Evolutionary conservation across 1,140 invertebrate genomes (phyloP).

Genomic region (Monomorium pharaonis): DNA sequence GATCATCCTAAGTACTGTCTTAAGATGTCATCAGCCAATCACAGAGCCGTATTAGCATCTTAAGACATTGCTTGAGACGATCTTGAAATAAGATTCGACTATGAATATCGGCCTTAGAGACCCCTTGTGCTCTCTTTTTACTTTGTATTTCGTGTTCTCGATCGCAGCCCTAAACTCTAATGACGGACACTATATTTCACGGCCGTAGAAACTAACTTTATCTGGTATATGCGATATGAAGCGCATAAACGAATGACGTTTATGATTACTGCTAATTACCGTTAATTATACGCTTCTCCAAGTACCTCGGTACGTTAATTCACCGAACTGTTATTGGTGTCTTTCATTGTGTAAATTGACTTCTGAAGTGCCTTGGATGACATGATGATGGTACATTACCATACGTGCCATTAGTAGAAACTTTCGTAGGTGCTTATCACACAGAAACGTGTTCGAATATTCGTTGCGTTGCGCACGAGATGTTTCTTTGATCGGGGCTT

Average conservation of each 20-base stretch:
- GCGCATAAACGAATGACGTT: background rate
- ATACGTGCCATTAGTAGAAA: constrained; percentile 46
- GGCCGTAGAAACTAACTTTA: constrained; percentile 1
- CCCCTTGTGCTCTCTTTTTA: background rate
- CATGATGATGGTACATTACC: constrained; percentile 64
- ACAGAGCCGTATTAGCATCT: too few species aligned
- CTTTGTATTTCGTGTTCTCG: constrained; percentile 12
- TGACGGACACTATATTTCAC: background rate
- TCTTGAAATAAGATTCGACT: too few species aligned
- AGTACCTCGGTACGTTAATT: constrained; percentile 47
- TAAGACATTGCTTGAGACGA: too few species aligned
- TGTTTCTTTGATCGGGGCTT: background rate
- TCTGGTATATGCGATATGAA: background rate
- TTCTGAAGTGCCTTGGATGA: constrained; percentile 73
- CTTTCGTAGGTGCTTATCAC: constrained; percentile 13
- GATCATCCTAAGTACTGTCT: too few species aligned
- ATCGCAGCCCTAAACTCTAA: constrained; percentile 22
- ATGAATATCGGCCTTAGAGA: too few species aligned
- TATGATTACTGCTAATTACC: constrained; percentile 20
- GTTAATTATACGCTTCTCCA: constrained; percentile 43
- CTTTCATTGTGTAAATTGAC: constrained; percentile 65
- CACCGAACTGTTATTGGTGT: constrained; percentile 45
- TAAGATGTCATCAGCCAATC: too few species aligned
- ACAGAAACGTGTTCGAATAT: constrained; percentile 43
- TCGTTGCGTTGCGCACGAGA: constrained; percentile 6